Percentiles rank a stretch among this genome's conserved stretches.
Evolutionary conservation across 2,113 vertebrate species (phyloP).

Genomic region (Brachirus orientalis): DNA sequence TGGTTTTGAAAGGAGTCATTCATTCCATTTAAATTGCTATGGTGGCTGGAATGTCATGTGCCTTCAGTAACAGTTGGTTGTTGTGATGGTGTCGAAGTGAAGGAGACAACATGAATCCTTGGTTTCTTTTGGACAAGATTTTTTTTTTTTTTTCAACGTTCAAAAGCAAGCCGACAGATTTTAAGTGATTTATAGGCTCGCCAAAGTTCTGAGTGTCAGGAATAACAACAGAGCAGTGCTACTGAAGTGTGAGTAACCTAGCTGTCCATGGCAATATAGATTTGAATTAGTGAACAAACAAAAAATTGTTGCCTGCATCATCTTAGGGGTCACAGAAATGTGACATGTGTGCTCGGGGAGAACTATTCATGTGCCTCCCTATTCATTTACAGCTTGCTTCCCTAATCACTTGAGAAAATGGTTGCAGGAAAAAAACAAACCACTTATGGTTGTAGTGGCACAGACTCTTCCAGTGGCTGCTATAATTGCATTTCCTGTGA

Average conservation of each 20-base stretch:
- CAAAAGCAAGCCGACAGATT: background rate
- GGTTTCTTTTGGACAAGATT: constrained; percentile 11
- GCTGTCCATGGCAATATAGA: constrained; percentile 31
- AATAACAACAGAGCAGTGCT: constrained; percentile 34
- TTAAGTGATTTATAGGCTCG: constrained; percentile 19
- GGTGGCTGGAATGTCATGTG: constrained; percentile 14
- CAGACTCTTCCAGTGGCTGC: constrained; percentile 57
- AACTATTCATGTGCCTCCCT: constrained; percentile 68
- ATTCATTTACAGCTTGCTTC: constrained; percentile 70
- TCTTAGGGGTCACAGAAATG: constrained; percentile 58
- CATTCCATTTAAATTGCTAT: constrained; percentile 16
- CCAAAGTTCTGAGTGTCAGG: constrained; percentile 8
- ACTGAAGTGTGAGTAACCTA: constrained; percentile 31
- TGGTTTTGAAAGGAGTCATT: constrained; percentile 34
- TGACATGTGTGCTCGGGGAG: constrained; percentile 53
- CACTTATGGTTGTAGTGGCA: constrained; percentile 71
- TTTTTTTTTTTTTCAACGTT: constrained; percentile 15
- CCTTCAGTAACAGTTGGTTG: constrained; percentile 40
- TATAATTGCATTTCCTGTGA: constrained; percentile 78
- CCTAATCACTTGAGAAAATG: constrained; percentile 80
- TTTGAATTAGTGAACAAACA: constrained; percentile 47
- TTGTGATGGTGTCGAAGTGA: constrained; percentile 83
- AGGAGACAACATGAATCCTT: constrained; percentile 26
- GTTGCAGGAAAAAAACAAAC: constrained; percentile 68
- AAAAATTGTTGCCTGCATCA: constrained; percentile 41